A percentile compares a stretch with the other conserved stretches of the same genome.
Conservation (phyloP, 2,113 vertebrate species). For the Oxyruncus cristatus region DNA sequence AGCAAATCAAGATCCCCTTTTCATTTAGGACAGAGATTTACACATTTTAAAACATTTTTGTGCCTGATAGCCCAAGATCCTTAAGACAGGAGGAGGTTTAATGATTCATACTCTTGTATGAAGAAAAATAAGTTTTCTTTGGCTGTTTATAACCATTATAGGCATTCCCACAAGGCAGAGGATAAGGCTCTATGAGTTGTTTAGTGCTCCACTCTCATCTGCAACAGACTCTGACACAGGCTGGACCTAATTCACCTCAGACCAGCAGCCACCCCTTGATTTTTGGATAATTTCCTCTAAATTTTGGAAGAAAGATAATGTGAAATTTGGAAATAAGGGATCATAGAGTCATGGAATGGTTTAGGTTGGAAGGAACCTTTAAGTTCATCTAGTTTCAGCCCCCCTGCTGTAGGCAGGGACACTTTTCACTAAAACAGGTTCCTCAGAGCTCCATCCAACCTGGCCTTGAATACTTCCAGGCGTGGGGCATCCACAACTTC, state of each 20-base stretch:
- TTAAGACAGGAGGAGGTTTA: background rate
- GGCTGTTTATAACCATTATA: background rate
- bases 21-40: background rate
- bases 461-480: background rate
- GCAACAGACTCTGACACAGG: background rate
- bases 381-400: background rate
- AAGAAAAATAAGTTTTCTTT: background rate
- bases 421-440: background rate
- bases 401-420: background rate
- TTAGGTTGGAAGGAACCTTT: background rate
- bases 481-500: background rate
- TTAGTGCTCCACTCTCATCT: background rate
- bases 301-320: background rate
- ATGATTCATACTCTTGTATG: background rate
- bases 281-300: background rate
- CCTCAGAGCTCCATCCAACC: background rate
- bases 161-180: background rate
- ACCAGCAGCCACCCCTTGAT: background rate
- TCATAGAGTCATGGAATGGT: background rate
- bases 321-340: background rate
- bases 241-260: background rate
- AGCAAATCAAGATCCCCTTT: background rate
- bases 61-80: background rate
- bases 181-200: background rate
- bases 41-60: background rate